These are phyloP conservation scores for Promerops cafer DNA, from an alignment of 2,113 vertebrate genomes.

Conservation along the genomic window DNA sequence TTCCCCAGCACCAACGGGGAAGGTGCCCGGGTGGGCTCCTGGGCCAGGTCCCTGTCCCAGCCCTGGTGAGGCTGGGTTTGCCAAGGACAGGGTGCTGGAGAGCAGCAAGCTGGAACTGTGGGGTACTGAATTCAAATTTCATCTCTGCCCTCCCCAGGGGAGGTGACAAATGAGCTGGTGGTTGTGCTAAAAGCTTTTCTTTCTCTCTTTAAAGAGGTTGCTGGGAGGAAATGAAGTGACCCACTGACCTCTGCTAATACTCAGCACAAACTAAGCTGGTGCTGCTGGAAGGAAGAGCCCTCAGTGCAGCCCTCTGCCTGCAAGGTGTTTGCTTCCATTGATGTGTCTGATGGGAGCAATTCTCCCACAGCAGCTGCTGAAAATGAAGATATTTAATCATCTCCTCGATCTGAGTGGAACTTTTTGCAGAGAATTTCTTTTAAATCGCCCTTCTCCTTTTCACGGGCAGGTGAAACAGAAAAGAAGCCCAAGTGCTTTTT, in stretches of 20 bases:
- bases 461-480: neutral
- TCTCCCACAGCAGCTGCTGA: neutral
- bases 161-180: constrained; percentile 13
- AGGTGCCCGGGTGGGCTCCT: neutral
- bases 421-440: neutral
- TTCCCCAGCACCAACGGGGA: rapidly evolving
- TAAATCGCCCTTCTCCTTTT: neutral
- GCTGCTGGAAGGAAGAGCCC: constrained; percentile 22
- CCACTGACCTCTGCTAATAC: constrained; percentile 45
- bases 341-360: constrained; percentile 15
- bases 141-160: neutral
- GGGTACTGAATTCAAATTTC: neutral
- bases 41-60: neutral
- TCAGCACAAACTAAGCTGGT: neutral
- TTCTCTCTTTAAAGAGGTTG: constrained; percentile 17
- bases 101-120: neutral
- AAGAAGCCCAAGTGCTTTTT: neutral
- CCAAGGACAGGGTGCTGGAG: neutral
- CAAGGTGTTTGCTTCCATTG: constrained; percentile 35
- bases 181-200: constrained; percentile 44
- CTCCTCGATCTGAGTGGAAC: neutral
- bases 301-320: constrained; percentile 31
- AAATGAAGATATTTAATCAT: constrained; percentile 50
- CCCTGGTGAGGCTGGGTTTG: neutral
- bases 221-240: constrained; percentile 58